These are phyloP conservation scores for Drosophila elegans DNA, from an alignment of 1,140 invertebrate species.

Conservation along the genomic window DNA sequence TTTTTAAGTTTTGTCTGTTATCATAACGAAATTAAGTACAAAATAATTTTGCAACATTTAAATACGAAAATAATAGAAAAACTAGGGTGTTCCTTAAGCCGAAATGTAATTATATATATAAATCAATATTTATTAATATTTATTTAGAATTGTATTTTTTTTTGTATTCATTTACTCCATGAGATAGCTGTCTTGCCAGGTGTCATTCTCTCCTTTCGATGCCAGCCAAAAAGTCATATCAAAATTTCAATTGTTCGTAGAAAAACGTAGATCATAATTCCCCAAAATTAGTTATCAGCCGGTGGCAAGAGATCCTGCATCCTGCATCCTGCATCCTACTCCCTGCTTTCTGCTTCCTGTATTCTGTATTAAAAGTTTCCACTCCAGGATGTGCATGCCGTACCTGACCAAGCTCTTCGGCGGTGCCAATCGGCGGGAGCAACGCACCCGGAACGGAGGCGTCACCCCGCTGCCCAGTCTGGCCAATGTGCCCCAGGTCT, in stretches of 20 bases:
- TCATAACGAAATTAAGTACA: too few relatives aligned
- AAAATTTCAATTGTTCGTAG: neutral
- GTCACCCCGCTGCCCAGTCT: conserved; percentile 29
- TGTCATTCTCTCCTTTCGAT: neutral
- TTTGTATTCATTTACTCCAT: neutral
- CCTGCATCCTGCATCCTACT: too few relatives aligned
- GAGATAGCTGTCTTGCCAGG: neutral
- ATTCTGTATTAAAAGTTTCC: neutral
- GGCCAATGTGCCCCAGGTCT: conserved; percentile 12
- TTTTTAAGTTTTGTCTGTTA: too few relatives aligned
- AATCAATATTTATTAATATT: too few relatives aligned
- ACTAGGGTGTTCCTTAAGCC: too few relatives aligned
- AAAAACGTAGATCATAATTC: neutral
- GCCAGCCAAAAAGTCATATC: neutral
- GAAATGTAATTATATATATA: too few relatives aligned
- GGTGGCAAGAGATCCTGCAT: neutral
- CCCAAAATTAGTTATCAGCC: neutral
- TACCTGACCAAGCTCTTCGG: conserved; percentile 46
- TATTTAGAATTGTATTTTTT: too few relatives aligned
- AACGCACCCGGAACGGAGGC: conserved; percentile 4
- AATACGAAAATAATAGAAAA: too few relatives aligned
- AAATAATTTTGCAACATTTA: too few relatives aligned
- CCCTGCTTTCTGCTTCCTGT: too few relatives aligned
- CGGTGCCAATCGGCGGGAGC: conserved; percentile 14
- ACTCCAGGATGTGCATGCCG: conserved; percentile 48